Base-by-base conservation (phyloP, 2,888 invertebrate species). In the Drosophila paracracens region DNA sequence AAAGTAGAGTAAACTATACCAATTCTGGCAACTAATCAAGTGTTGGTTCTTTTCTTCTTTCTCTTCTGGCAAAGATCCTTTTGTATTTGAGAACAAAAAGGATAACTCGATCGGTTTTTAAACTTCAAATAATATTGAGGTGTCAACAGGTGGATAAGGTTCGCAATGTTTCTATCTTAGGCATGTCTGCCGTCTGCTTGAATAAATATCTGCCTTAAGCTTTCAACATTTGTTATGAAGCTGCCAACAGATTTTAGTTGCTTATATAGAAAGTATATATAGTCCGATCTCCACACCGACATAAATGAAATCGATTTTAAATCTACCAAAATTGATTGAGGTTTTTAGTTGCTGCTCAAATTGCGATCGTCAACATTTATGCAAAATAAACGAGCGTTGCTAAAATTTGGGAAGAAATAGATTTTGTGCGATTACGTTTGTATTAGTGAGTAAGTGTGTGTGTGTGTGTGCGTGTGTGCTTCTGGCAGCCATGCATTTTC, bases 401-500 rank as follows among this genome's bases (percentile, higher is more conserved):
- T 52, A n/a, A 29, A 60, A 69, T 70, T 29, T 56, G 54, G 71
- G 53, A 65, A 31, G 57, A 65, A 62, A 35, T 11, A 3, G 0
- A 38, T 56, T 40, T 13, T 31, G 21, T 50, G 31, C 46, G 50
- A 27, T 35, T 46, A 25, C 18, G 43, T 40, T 52, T 29, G 36
- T 43, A 54, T 50, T 48, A 43, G 57, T 31, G 31, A 31, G 58
- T 35, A 38, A 43, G 58, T 46, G 29, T 31, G 56, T 8, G 27
- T 13, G 59, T 8, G 33, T 16, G 59, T 8, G 33, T 13, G 46
- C 13, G 25, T 33, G 56, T 8, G 33, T 13, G 59, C 46, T 11
- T 27, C 43, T 61, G 74, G 72, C 72, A 59, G 74, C 75, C 74
- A 67, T 83, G 78, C 73, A 83, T 87, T 83, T 77, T 80, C 82